A percentile compares a stretch with the other conserved stretches of the same genome.
These are phyloP conservation scores for Osmerus eperlanus DNA, from an alignment of 2,113 vertebrate genomes.

Conservation along the genomic window DNA sequence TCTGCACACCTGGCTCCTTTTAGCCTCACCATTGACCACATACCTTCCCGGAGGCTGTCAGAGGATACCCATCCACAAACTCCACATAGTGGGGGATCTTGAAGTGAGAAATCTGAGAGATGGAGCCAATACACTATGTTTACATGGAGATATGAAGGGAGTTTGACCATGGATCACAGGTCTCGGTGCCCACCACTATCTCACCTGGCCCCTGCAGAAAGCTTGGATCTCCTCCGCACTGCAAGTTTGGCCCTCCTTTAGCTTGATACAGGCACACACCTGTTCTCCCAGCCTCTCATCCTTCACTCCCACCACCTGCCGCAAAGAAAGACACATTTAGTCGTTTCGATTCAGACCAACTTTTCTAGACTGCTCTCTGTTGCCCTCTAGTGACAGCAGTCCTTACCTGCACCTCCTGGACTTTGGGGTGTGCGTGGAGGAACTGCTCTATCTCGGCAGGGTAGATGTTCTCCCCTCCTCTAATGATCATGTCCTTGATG, in stretches of 20 bases:
- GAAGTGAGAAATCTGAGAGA: constrained; percentile 86
- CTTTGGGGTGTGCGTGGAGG: constrained; percentile 82
- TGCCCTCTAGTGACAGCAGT: constrained; percentile 27
- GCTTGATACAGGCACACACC: constrained; percentile 86
- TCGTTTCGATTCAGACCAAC: too few species aligned
- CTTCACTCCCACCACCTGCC: constrained; percentile 91
- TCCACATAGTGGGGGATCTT: constrained; percentile 87
- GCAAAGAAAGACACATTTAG: background rate
- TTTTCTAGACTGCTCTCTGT: constrained; percentile 3
- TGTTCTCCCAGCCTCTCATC: constrained; percentile 88
- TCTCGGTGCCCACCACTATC: background rate
- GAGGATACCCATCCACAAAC: constrained; percentile 80
- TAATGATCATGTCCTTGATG: constrained; percentile 91
- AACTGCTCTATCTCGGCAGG: constrained; percentile 88
- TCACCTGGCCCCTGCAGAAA: constrained; percentile 91
- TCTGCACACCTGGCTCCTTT: too few species aligned
- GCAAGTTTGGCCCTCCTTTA: constrained; percentile 71
- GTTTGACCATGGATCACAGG: background rate
- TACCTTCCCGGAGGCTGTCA: constrained; percentile 90
- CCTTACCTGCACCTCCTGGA: constrained; percentile 88
- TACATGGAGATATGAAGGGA: background rate
- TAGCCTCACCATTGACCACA: background rate
- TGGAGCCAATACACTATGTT: background rate
- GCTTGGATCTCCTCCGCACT: constrained; percentile 79
- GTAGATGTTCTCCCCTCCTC: constrained; percentile 95